Evolutionary conservation across 2,113 vertebrate genomes (phyloP), one percentile per base, ranked within the genome.

Genomic region (Amphiprion percula): DNA sequence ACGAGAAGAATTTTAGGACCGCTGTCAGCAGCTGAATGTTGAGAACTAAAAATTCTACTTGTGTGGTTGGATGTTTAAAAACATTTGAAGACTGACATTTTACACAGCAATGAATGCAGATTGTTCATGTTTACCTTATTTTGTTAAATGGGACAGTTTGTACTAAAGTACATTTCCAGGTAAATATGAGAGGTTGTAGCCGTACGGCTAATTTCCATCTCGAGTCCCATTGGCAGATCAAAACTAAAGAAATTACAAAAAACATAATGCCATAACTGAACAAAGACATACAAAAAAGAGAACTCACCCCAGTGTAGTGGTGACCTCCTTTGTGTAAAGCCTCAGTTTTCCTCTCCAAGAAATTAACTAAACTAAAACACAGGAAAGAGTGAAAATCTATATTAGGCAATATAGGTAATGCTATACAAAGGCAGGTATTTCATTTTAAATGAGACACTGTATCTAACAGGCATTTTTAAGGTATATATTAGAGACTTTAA

Each of bases 261-360:
- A 26, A 26, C 26, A 26, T 26, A 26, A 26, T 26, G 26, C 26
- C 26, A 26, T 26, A 26, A 26, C 26, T 26, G 26, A 26, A 26
- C 26, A 26, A 26, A 26, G 26, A 26, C 26, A 26, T 26, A 26
- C 26, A 26, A 26, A 26, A 26, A 26, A 26, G 4, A 49, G 16
- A 56, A 21, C 30, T 75, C 94, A 99, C 98, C 93, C 97, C 96
- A 19, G 96, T 98, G 77, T 97, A 97, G 90, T 98, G 97, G 95
- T 97, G 97, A 76, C 90, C 70, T 65, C 98, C 97, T 95, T 95
- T 96, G 88, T 98, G 98, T 69, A 97, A 93, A 41, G 50, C 88
- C 59, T 96, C 95, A 0, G 96, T 96, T 92, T 77, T 97, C 26
- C 93, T 94, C 91, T 99, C 98, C 89, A 99, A 89, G 83, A 98